Evolutionary conservation across 2,888 invertebrate species (phyloP), one percentile per base, ranked within the genome.

Genomic region (Drosophila mimica): DNA sequence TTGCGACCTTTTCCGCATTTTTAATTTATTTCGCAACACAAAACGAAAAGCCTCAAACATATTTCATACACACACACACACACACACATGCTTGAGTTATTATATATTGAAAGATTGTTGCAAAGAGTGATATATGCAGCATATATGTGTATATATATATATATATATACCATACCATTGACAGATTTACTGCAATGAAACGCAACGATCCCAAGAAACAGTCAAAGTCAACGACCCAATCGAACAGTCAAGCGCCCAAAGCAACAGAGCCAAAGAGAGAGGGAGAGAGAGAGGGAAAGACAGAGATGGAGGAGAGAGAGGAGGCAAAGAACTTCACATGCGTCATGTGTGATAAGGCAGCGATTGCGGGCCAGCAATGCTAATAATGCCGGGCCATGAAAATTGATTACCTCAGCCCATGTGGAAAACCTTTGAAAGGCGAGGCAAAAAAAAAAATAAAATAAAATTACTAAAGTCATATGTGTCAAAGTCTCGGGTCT

Each of bases 131-230:
- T 79, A 79, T 79, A 79, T 56, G 68, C 53, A 56, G 46, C 58
- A 43, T 56, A 66, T 33, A 38, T 48, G 46, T 11, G 1, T 40
- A 38, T 11, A 51, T 25, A 40, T 34, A 28, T 48, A 20, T 25
- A 38, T 49, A 38, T 48, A 54, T 46, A 53, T 38, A 20, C 36
- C 60, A 66, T 25, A 66, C 81, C 79, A 86, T 83, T 81, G 83
- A 83, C 83, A 86, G 83, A 83, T 83, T 83, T 83, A 83, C 83
- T 83, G 83, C 83, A 83, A 79, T 83, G 83, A 76, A 74, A 79
- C 71, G 71, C 79, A 66, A 31, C 74, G 78, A 78, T 66, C 69
- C 57, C 60, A 58, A 33, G 62, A 61, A 43, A 59, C 59, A 66
- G 63, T 31, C 58, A 74, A 70, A 78, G 78, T 79, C 79, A 79